Conservation (phyloP, 1,140 invertebrate species). For the Pissodes strobi region DNA sequence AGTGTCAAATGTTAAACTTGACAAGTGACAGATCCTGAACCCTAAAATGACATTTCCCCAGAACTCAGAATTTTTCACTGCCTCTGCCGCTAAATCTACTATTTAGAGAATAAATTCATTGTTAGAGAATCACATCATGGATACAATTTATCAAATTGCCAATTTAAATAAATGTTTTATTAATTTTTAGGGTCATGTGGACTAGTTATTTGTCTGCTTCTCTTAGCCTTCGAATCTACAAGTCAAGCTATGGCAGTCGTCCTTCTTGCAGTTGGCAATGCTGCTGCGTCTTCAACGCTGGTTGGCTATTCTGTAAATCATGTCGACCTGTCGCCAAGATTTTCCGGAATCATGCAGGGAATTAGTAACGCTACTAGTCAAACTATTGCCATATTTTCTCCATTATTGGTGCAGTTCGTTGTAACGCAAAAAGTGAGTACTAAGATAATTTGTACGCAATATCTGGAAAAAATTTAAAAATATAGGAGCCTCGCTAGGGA, state of each 20-base stretch:
- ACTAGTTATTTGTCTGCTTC: constrained; percentile 65
- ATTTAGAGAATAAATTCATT: too few relatives aligned
- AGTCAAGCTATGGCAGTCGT: constrained; percentile 60
- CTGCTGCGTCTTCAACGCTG: constrained; percentile 73
- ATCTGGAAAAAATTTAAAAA: background rate
- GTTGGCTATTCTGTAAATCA: constrained; percentile 72
- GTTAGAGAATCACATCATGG: too few relatives aligned
- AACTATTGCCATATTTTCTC: constrained; percentile 71
- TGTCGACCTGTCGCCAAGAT: constrained; percentile 74
- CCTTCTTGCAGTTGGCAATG: constrained; percentile 70
- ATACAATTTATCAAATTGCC: too few relatives aligned
- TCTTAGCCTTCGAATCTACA: constrained; percentile 62
- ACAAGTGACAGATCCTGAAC: too few relatives aligned
- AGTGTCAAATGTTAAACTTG: too few relatives aligned
- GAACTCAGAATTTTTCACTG: too few relatives aligned
- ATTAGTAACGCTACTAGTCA: constrained; percentile 80
- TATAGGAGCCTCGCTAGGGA: too few relatives aligned
- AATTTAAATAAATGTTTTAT: background rate
- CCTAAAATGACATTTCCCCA: too few relatives aligned
- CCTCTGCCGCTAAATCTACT: too few relatives aligned
- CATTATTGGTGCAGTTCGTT: constrained; percentile 66
- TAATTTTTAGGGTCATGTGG: constrained; percentile 59
- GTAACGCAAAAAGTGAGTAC: too few relatives aligned
- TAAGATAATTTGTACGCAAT: background rate
- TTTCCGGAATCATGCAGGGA: constrained; percentile 74